Base-by-base conservation (phyloP, 2,113 vertebrate species). In the Columbina picui region DNA sequence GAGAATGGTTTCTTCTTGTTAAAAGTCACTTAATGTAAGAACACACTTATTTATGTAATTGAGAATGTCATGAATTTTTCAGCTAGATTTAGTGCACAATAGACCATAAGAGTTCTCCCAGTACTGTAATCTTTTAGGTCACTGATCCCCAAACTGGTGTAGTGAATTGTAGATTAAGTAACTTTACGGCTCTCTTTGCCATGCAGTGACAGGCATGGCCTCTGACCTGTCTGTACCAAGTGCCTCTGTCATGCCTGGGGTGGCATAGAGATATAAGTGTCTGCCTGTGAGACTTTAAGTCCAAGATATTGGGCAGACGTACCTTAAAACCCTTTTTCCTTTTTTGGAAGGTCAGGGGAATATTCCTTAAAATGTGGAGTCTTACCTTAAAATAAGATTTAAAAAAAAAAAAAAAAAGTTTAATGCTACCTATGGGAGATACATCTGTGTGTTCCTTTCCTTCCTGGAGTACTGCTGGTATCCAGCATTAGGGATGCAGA, bases 51-150 rank as follows among this genome's bases (percentile, higher is more conserved):
- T 89, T 94, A 80, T 60, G 30, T 84, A 80, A 95, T 65, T 94
- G 59, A 86, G 79, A 86, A 90, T 90, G 43, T 85, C 23, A 73
- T 60, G 8, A 86, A 73, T 94, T 89, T 95, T 96, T 92, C 89
- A 86, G 34, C 71, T 84, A 95, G 55, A 92, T 84, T 95, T 92
- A 90, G 45, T 68, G 43, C 67, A 82, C 65, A 90, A 50, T 38
- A 82, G 68, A 76, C 65, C 56, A 64, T 61, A 91, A 55, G 43
- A 67, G 25, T n/a, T 87, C 38, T 34, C n/a, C 67, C 50, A 85
- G 32, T 71, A 41, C 36, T 71, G 64, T 41, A 93, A 10, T 70
- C 55, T 89, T 94, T 82, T 73, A 93, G 84, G 85, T 90, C 87
- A 91, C 56, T 76, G 56, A 71, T 89, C 43, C 68, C 87, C 56